Conservation (phyloP, 2,888 invertebrate species). For the Rosalia funebris region DNA sequence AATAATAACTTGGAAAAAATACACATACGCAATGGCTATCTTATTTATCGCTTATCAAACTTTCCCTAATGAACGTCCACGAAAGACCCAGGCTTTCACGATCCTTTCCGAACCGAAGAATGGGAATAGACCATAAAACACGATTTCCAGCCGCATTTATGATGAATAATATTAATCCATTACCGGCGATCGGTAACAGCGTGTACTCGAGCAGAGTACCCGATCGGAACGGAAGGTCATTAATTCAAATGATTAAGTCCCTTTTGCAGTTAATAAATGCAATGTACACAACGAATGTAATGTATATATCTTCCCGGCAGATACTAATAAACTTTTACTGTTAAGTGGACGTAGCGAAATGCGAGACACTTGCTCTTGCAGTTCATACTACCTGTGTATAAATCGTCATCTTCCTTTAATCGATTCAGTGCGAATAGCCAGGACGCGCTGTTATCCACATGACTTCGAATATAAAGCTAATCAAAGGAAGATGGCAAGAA, state of each 20-base stretch:
- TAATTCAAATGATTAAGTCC: slow-evolving; percentile 26
- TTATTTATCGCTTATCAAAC: no score
- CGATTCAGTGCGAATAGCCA: neutral
- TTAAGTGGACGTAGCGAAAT: slow-evolving; percentile 15
- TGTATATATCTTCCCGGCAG: slow-evolving; percentile 13
- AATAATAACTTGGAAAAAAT: no score
- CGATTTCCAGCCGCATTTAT: neutral
- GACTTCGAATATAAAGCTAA: neutral
- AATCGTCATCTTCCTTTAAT: slow-evolving; percentile 6
- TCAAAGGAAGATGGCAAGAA: no score
- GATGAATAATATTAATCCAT: slow-evolving; percentile 8
- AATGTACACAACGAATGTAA: slow-evolving; percentile 9
- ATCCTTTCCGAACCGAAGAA: no score
- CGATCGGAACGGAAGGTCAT: slow-evolving; percentile 21
- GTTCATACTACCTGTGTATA: neutral
- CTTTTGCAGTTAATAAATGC: slow-evolving; percentile 24
- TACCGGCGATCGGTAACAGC: slow-evolving; percentile 4
- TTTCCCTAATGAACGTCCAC: no score
- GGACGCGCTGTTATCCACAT: neutral
- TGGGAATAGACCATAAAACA: no score
- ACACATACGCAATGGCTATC: no score
- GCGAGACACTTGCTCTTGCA: neutral
- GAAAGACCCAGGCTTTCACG: no score
- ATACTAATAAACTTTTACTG: slow-evolving; percentile 25
- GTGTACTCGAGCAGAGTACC: slow-evolving; percentile 2